Base-by-base conservation (phyloP, 2,888 invertebrate species). In the Hypolimnas misippus region DNA sequence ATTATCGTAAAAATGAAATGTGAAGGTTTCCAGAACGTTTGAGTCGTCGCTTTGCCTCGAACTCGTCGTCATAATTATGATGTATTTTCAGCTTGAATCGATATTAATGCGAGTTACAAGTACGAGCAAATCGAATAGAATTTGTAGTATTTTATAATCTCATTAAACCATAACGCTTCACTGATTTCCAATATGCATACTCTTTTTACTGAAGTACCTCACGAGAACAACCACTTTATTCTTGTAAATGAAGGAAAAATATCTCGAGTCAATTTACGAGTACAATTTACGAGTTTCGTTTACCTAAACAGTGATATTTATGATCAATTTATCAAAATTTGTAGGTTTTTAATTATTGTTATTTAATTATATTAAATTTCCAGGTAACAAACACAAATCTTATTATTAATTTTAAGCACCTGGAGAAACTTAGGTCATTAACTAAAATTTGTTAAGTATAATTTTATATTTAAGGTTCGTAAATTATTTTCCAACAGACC, bases 391-490 rank as follows among this genome's bases (percentile, higher is more conserved):
- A 12, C 17, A 49, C n/a, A 49, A 29, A 19, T 49, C 1, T 29
- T 3, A 2, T 12, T 29, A 29, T 14, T 49, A 29, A 49, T 49
- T 7, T n/a, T 5, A 7, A 29, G n/a, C 25, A 46, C 17, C 38
- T 1, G 35, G 0, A 25, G 25, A 35, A 53, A 17, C 29, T 40
- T 51, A 25, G 7, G 40, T 38, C 49, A 57, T 50, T 57, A 38
- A 53, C 33, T 59, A 46, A 59, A 59, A 55, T 60, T 55, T 19
- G 46, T 17, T n/a, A 49, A 55, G 25, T 52, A 52, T 35, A 35
- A 19, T 49, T 17, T 50, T 21, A 57, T 46, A 31, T 19, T 57
- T 35, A 12, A 7, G 21, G 57, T 25, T 57, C 19, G 44, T 50
- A 51, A 54, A 58, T 25, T 55, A 29, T 50, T 55, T 60, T 54